Evolutionary conservation across 2,797 vertebrate species (phyloP).

Genomic region (Hydrolagus colliei): DNA sequence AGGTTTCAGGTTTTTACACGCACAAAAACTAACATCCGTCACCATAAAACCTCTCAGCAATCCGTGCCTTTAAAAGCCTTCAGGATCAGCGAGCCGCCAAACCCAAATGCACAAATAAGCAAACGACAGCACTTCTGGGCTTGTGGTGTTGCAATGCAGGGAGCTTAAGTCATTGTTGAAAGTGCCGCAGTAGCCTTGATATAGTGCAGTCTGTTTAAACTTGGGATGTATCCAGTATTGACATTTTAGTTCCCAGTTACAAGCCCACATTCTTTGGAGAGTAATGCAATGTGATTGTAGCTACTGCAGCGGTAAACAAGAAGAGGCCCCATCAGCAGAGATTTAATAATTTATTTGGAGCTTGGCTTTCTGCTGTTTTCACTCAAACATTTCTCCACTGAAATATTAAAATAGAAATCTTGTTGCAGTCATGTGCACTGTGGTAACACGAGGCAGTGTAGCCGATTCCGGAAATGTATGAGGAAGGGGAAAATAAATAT

Average conservation of each 20-base stretch:
- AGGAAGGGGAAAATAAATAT: background rate
- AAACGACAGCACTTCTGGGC: constrained; percentile 48
- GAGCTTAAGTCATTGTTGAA: constrained; percentile 40
- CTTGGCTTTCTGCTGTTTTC: constrained; percentile 21
- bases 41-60: constrained; percentile 51
- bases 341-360: constrained; percentile 26
- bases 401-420: constrained; percentile 12
- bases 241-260: constrained; percentile 5
- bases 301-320: background rate
- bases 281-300: constrained; percentile 22
- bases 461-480: too few relatives aligned
- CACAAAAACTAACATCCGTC: constrained; percentile 51
- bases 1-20: constrained; percentile 26
- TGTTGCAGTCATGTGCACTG: too few relatives aligned
- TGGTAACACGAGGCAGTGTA: too few relatives aligned
- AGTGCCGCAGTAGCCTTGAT: constrained; percentile 42
- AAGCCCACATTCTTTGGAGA: constrained; percentile 18
- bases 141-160: constrained; percentile 37
- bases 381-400: background rate
- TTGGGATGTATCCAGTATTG: background rate
- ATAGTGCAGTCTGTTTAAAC: constrained; percentile 34
- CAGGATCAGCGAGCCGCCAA: constrained; percentile 48
- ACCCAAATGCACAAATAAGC: constrained; percentile 50
- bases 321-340: constrained; percentile 11
- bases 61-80: constrained; percentile 50